Evolutionary conservation across 2,888 invertebrate genomes (phyloP), one percentile per base, ranked within the genome.

Genomic region (Uloborus plumipes): DNA sequence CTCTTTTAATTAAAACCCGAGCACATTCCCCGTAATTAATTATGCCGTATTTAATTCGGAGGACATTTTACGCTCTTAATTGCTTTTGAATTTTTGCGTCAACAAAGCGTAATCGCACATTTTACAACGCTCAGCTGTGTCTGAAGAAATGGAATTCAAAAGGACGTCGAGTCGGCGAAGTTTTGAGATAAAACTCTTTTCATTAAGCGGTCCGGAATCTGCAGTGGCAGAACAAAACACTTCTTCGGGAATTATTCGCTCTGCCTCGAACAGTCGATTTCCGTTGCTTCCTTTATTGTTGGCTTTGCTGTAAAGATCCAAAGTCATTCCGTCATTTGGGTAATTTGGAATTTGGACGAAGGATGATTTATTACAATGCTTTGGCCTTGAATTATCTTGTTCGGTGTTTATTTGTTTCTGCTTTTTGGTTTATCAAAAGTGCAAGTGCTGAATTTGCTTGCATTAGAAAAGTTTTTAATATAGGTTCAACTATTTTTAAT

Each of bases 151-250:
- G 26, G 13, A n/a, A 70, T 76, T 69, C 76, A 76, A 76, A 76
- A 18, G 55, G 20, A 20, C 11, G 15, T 20, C 18, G 69, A 53
- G n/a, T 9, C 69, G n/a, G n/a, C n/a, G 39, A 22, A 72, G 22
- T 49, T 69, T 26, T 15, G 49, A 76, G 76, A 69, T 76, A 76
- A 39, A 76, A 76, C 79, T 80, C 79, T 73, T 69, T 80, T 80
- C 66, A 73, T 67, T 59, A 76, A 70, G 62, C 69, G 26, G 69
- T 62, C 20, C 14, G 66, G 66, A 66, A 66, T 66, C 64, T 49
- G 65, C 15, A 16, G 14, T 26, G 51, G 50, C 47, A 49, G 78
- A 61, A 78, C 72, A 62, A 62, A 80, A 80, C 73, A 67, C 69
- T 73, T 69, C 69, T 73, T 80, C 69, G 26, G 67, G 73, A 73